Percentiles rank a stretch among this genome's conserved stretches.
Conservation (phyloP, 2,113 vertebrate genomes). For the Lophochroa leadbeateri region DNA sequence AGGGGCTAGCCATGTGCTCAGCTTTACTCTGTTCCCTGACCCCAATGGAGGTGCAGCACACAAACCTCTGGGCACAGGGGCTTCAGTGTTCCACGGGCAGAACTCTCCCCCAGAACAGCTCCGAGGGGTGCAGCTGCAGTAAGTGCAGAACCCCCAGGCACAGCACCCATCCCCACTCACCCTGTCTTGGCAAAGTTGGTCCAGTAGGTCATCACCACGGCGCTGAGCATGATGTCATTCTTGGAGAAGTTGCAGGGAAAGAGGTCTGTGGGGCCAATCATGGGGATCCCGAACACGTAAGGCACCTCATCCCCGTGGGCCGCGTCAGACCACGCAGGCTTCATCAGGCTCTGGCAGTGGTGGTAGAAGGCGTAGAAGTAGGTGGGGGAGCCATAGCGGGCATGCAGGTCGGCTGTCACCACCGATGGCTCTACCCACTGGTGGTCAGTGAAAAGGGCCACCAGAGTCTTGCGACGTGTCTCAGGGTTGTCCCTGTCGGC, state of each 20-base stretch:
- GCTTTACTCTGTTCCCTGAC: not conserved
- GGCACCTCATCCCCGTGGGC: constrained; percentile 98
- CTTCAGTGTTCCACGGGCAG: not conserved
- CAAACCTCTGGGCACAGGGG: accelerated
- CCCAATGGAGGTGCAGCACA: not conserved
- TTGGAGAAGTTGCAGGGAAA: constrained; percentile 99
- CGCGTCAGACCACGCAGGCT: constrained; percentile 96
- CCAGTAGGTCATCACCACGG: constrained; percentile 99
- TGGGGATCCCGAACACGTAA: constrained; percentile 96
- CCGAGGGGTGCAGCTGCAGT: not conserved
- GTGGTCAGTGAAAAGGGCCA: constrained; percentile 98
- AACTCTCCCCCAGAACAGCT: not conserved
- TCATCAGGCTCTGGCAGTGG: constrained; percentile 99
- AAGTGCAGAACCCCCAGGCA: not conserved
- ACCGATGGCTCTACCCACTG: constrained; percentile 98
- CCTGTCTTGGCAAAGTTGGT: constrained; percentile 99
- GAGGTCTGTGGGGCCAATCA: constrained; percentile 97
- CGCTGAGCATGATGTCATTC: constrained; percentile 98
- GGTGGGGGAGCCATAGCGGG: constrained; percentile 95
- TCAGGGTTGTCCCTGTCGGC: constrained; percentile 96
- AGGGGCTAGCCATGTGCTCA: not conserved
- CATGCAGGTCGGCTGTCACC: constrained; percentile 95
- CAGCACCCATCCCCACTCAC: constrained; percentile 75
- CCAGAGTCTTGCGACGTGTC: constrained; percentile 94
- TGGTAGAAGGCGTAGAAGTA: constrained; percentile 99